A percentile compares a stretch with the other conserved stretches of the same genome.
Evolutionary conservation across 92 coral and sea anemone genomes (phyloP).

Genomic region (Palythoa heliodiscus): DNA sequence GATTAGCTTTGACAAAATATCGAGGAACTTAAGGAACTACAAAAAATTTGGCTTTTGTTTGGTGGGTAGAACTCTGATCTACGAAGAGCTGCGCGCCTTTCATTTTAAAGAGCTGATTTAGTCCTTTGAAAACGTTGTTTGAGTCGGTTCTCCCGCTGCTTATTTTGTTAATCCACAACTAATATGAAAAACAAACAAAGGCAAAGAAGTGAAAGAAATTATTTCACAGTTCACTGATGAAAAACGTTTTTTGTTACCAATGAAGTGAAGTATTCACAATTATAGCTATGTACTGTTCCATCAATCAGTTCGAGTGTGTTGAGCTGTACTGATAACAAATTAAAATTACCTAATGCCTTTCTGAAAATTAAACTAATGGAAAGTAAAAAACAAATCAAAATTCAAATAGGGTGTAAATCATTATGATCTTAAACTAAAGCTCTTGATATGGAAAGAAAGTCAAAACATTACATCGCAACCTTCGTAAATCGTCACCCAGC

Average conservation of each 20-base stretch:
- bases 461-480: neutral
- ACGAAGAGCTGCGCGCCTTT: neutral
- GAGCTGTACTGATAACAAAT: neutral
- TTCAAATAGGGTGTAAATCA: neutral
- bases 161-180: neutral
- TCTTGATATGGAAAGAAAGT: neutral
- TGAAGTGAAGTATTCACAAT: neutral
- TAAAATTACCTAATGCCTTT: neutral
- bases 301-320: neutral
- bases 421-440: neutral
- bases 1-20: no score
- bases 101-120: neutral
- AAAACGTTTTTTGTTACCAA: neutral
- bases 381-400: neutral
- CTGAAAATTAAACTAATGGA: neutral
- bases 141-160: neutral
- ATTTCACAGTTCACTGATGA: neutral
- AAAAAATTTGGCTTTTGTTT: no score
- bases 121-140: neutral
- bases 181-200: slow-evolving; percentile 6
- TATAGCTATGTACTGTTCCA: neutral
- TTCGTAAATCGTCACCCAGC: neutral
- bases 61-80: no score
- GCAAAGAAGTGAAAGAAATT: neutral
- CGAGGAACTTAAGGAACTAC: no score